Evolutionary conservation across 1,140 invertebrate species (phyloP), one percentile per base, ranked within the genome.

Genomic region (Aphelinus atriplicis): DNA sequence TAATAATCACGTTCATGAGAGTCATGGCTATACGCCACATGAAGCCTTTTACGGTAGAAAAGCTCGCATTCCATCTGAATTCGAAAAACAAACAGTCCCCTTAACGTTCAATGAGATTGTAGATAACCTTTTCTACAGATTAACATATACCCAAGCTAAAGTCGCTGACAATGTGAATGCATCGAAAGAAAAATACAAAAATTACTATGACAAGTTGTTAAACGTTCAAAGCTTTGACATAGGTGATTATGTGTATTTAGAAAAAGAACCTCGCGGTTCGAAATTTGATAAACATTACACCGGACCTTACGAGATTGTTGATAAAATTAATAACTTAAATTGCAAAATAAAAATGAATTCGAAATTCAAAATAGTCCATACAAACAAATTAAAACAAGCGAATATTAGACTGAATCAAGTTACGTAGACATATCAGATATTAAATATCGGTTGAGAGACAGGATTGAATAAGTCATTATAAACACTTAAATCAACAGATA

Each of bases 1-100:
- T 58, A 80, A 78, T 57, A 80, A 71, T 55, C 74, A 7, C 82
- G 84, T 76, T 66, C 76, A 7, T 75, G n/a, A n/a, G n/a, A n/a
- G 79, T 9, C 82, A 81, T 7, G 75, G 81, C 3, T 82, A 78
- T 60, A 80, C 77, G 7, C 82, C 80, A 47, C 71, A 80, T 70
- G 75, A 83, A 77, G 73, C 83, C 67, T 10, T 85, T 4, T 84
- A 84, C 62, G 83, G 80, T 55, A 26, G 74, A 7, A 76, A 80
- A 77, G 73, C 84, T 3, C 73, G 71, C 51, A 7, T 58, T 10
- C 55, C 66, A 1, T 65, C 55, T n/a, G 56, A 75, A 69, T 58
- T 42, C 10, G 46, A 3, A 3, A 26, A 26, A 42, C 6, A 9
- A 42, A 42, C 51, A 9, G 2, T 26, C 26, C n/a, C n/a, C n/a